Conservation (phyloP, 1,140 invertebrate genomes). For the Anthonomus grandis region DNA sequence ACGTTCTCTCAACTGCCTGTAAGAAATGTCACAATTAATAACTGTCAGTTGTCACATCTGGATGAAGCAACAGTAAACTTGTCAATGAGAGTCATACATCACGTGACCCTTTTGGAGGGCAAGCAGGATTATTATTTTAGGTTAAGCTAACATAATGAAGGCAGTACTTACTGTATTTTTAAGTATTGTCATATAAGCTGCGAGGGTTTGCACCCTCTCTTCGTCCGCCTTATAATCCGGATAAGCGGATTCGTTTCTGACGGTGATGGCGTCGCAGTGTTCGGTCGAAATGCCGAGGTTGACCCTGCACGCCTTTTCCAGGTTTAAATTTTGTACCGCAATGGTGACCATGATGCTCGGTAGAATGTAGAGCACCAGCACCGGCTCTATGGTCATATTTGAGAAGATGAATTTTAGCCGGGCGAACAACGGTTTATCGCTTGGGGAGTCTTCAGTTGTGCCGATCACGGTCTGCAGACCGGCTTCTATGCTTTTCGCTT, state of each 20-base stretch:
- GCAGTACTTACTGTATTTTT: conserved; percentile 53
- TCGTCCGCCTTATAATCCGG: conserved; percentile 50
- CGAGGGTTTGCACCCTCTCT: conserved; percentile 54
- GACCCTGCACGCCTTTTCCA: conserved; percentile 63
- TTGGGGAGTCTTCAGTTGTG: conserved; percentile 1
- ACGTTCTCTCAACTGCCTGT: too few relatives aligned
- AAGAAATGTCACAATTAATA: too few relatives aligned
- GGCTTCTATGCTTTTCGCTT: conserved; percentile 34
- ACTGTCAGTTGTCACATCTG: too few relatives aligned
- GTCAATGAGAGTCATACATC: too few relatives aligned
- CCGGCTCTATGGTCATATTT: conserved; percentile 55
- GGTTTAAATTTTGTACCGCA: conserved; percentile 57
- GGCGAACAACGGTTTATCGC: conserved; percentile 16
- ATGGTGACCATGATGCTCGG: conserved; percentile 53
- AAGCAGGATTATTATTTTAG: too few relatives aligned
- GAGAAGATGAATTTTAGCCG: conserved; percentile 32
- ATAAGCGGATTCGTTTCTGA: conserved; percentile 48
- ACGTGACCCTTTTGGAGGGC: too few relatives aligned
- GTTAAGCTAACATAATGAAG: too few relatives aligned
- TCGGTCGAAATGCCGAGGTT: conserved; percentile 56
- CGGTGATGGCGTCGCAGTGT: conserved; percentile 58
- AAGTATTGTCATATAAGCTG: conserved; percentile 57
- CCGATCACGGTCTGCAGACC: conserved; percentile 26
- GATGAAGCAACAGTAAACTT: too few relatives aligned
- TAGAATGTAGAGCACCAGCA: conserved; percentile 54